Conservation (phyloP, 2,888 invertebrate species). For the Cistogaster globosa region DNA sequence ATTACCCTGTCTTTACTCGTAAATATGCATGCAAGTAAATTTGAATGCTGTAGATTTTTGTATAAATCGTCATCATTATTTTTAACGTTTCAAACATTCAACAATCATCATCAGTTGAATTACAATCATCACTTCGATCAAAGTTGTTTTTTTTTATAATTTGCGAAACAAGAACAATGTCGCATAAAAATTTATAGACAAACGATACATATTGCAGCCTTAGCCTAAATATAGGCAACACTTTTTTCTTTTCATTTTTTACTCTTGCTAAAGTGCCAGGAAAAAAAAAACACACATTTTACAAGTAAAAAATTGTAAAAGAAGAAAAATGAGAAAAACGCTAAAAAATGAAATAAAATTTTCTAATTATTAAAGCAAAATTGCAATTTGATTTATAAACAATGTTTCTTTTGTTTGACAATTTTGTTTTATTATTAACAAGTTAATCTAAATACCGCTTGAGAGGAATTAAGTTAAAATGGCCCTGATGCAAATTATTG, state of each 20-base stretch:
- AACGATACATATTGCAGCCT: constrained; percentile 36
- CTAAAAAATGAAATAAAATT: constrained; percentile 6
- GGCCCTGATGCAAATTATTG: constrained; percentile 31
- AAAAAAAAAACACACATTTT: constrained; percentile 17
- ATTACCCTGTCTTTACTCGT: constrained; percentile 17
- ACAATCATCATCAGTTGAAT: constrained; percentile 39
- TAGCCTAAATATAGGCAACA: constrained; percentile 48
- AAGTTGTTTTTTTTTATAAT: not conserved
- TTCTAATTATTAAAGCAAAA: constrained; percentile 54
- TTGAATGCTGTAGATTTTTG: constrained; percentile 28
- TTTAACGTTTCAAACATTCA: constrained; percentile 35
- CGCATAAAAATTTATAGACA: constrained; percentile 27
- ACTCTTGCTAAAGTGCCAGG: constrained; percentile 8
- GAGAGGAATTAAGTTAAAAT: constrained; percentile 29
- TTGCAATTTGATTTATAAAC: constrained; percentile 58
- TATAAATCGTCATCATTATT: constrained; percentile 52
- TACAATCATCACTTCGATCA: constrained; percentile 52
- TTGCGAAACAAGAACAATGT: constrained; percentile 57
- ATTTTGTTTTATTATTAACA: not conserved
- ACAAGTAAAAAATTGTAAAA: constrained; percentile 6
- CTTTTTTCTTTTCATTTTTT: not conserved
- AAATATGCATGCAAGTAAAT: constrained; percentile 12
- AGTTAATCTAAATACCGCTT: constrained; percentile 47
- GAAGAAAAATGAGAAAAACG: not conserved
- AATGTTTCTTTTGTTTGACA: not conserved